These are phyloP conservation scores for Cloeon dipterum DNA, from an alignment of 2,888 invertebrate species.

Conservation along the genomic window DNA sequence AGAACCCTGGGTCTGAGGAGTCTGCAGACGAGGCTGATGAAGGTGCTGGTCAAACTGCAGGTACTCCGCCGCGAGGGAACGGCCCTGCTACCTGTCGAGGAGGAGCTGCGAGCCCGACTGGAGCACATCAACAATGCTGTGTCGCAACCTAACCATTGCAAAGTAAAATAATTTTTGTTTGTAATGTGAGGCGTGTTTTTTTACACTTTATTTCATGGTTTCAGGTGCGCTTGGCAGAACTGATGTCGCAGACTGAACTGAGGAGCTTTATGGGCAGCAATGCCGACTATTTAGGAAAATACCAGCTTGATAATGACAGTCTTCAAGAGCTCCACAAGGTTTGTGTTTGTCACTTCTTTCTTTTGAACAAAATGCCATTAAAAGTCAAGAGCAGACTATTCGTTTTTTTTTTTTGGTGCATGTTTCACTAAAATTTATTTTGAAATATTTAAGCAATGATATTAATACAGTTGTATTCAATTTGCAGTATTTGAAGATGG, in stretches of 20 bases:
- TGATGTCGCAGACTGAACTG: too few species aligned
- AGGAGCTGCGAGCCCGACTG: constrained; percentile 61
- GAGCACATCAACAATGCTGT: constrained; percentile 72
- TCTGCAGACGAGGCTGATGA: constrained; percentile 7
- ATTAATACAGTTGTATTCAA: too few species aligned
- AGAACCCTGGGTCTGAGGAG: constrained; percentile 16
- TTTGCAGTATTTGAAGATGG: constrained; percentile 51
- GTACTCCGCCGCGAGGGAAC: constrained; percentile 69
- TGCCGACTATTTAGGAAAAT: too few species aligned
- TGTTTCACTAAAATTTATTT: too few species aligned
- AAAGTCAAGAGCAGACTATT: constrained; percentile 7
- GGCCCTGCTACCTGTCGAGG: constrained; percentile 74
- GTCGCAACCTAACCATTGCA: constrained; percentile 79
- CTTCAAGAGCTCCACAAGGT: too few species aligned
- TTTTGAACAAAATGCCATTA: constrained; percentile 2
- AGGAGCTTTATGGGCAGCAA: too few species aligned
- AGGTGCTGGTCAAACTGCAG: constrained; percentile 76
- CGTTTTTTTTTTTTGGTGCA: not conserved
- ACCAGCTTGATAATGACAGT: too few species aligned
- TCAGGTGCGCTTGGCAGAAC: too few species aligned
- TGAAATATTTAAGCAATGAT: too few species aligned
- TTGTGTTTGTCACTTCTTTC: too few species aligned
- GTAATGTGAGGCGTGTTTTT: constrained; percentile 5
- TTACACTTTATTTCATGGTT: not conserved
- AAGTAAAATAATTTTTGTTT: constrained; percentile 27